These are phyloP conservation scores for Zosterops borbonicus DNA, from an alignment of 2,113 vertebrate genomes.

Conservation along the genomic window DNA sequence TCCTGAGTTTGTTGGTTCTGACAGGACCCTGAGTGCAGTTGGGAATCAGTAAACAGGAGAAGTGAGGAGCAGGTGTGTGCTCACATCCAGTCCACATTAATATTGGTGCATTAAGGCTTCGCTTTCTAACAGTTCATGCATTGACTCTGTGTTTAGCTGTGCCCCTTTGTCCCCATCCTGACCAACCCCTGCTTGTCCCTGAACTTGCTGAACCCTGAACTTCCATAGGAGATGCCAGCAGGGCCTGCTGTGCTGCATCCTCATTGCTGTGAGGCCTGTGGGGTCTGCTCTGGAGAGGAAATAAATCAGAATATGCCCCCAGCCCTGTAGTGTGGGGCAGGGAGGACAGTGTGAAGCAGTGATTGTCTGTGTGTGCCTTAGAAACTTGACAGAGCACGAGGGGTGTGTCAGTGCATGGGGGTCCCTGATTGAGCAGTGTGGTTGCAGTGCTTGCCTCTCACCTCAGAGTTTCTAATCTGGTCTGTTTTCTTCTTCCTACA, in stretches of 20 bases:
- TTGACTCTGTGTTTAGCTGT: not conserved
- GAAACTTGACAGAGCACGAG: not conserved
- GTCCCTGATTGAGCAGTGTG: not conserved
- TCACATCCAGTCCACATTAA: not conserved
- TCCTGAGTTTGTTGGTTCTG: not conserved
- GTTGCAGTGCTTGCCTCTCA: not conserved
- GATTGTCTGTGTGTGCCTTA: not conserved
- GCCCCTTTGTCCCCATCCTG: not conserved
- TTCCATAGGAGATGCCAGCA: not conserved
- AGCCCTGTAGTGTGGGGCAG: fast-evolving
- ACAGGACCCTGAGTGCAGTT: fast-evolving
- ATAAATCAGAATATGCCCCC: not conserved
- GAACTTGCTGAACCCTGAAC: not conserved
- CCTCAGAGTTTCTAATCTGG: not conserved
- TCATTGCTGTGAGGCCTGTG: not conserved
- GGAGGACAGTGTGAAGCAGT: not conserved
- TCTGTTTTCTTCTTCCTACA: constrained; percentile 67
- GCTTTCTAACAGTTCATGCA: not conserved
- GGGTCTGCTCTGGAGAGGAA: not conserved
- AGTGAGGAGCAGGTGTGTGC: not conserved
- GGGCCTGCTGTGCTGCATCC: not conserved
- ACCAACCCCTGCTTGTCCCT: not conserved
- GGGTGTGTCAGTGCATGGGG: not conserved
- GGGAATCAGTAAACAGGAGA: not conserved
- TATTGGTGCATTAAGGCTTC: not conserved